Evolutionary conservation across 1,140 invertebrate species (phyloP), one percentile per base, ranked within the genome.

Genomic region (Drosophila lowei): DNA sequence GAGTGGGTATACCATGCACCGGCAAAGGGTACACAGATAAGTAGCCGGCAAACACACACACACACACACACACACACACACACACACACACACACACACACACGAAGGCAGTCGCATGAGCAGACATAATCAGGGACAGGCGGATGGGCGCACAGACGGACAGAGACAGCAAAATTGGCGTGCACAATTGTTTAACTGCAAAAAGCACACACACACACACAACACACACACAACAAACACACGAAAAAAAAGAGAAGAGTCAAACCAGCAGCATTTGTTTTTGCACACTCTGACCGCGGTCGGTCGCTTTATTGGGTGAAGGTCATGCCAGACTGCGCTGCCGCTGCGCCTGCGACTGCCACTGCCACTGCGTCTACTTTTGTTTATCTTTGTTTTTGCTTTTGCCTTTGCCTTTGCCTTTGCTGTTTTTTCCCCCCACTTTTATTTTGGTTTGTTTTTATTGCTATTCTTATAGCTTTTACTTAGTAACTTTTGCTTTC

Each of bases 221-320:
- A 43, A 44, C 28, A 50, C 18, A 42, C 18, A 18, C 18, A 49
- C 21, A 48, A 7, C 4, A 49, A 4, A n/a, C 8, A 38, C 34
- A 50, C 53, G 53, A 11, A 48, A 41, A 13, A 2, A 49, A 9
- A n/a, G 2, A 38, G 34, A 50, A 66, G 64, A n/a, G 3, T n/a
- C 48, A 38, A 53, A 61, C 53, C 41, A 44, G 54, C 67, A 38
- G 38, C 25, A 30, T 44, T 70, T 57, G 55, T 46, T 28, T 63
- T 80, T 63, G 38, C 72, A 75, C 72, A 57, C 65, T 76, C 64
- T 81, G 80, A 77, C 73, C 81, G 68, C 72, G 67, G 68, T 79
- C 63, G 46, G 48, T 83, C 62, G 80, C 63, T 79, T 85, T 86
- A 85, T 79, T 85, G 80, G 80, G 80, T 85, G 80, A 85, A 85